Evolutionary conservation across 2,797 vertebrate genomes (phyloP), one percentile per base, ranked within the genome.

Genomic region (Myiotriccus ornatus): DNA sequence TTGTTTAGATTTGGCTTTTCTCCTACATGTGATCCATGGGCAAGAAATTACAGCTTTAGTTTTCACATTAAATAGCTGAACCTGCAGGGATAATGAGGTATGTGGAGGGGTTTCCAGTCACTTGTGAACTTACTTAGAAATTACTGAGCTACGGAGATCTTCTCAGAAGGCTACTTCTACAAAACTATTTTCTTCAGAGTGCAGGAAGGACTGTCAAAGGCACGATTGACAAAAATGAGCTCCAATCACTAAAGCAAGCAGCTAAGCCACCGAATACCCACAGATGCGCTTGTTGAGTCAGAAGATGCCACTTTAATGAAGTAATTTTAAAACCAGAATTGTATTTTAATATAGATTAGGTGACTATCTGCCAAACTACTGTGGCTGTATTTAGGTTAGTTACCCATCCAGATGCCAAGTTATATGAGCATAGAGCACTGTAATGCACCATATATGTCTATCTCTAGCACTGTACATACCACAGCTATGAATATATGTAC

Each of bases 381-480:
- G 67, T 46, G 53, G 23, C 62, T 87, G 73, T 78, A 69, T 95
- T 93, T 93, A 94, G 65, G 34, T 67, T 94, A 90, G 59, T 55
- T 88, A 63, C 55, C 24, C 84, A 32, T 69, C 32, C 85, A 89
- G 59, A 83, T 41, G 73, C 50, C 80, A 80, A 82, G 86, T 76
- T 81, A n/a, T 30, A 35, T 56, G 63, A 94, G 75, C 43, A 25
- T 13, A 53, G 64, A 84, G 59, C 56, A 15, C 55, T 73, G 49
- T 81, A 92, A 55, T 91, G 80, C 34, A 79, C 96, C 88, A 95
- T 95, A 95, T 94, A 96, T 86, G 94, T 96, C 92, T 96, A 32
- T 93, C 96, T 95, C 65, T 60, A 75, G 69, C 79, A 75, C 82
- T 84, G 73, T 41, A 78, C 95, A 94, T 95, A 90, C 91, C 95